phyloP scores from a whole-genome alignment of 2,888 invertebrate genomes.

The Hemistola chrysoprasaria region DNA sequence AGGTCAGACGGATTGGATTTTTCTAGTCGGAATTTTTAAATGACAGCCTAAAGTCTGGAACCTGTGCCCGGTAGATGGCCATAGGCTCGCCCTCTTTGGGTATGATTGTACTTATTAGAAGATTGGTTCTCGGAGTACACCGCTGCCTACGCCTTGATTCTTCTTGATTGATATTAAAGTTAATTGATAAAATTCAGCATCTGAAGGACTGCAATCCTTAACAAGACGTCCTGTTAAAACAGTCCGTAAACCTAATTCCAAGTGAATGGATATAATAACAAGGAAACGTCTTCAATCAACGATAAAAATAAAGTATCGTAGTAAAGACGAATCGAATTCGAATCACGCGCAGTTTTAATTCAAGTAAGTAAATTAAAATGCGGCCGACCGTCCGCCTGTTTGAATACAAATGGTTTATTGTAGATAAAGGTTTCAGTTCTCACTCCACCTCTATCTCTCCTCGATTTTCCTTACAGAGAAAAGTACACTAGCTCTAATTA shows the following conservation, averaged over 20 bases:
- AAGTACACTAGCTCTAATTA: constrained; percentile 4
- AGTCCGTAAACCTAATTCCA: constrained; percentile 25
- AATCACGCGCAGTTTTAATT: constrained; percentile 79
- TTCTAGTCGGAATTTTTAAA: no score
- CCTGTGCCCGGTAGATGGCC: no score
- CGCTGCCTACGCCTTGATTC: no score
- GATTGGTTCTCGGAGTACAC: no score
- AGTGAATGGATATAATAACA: constrained; percentile 52
- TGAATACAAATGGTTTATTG: constrained; percentile 80
- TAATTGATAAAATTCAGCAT: no score
- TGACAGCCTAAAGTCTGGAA: no score
- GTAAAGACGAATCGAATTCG: constrained; percentile 64
- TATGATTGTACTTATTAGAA: no score
- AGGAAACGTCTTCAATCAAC: constrained; percentile 69
- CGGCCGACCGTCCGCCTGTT: constrained; percentile 61
- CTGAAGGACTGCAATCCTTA: no score
- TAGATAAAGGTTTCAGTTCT: constrained; percentile 65
- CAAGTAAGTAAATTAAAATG: constrained; percentile 81
- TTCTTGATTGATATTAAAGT: no score
- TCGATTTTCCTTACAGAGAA: constrained; percentile 9
- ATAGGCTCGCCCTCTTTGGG: no score
- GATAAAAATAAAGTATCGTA: constrained; percentile 72
- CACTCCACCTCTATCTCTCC: constrained; percentile 40
- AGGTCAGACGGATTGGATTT: no score
- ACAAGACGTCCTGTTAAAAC: no score